Percentiles rank a stretch among this genome's conserved stretches.
These are phyloP conservation scores for Zhuqinia jingwanae DNA, from an alignment of 2,888 invertebrate genomes.

Conservation along the genomic window DNA sequence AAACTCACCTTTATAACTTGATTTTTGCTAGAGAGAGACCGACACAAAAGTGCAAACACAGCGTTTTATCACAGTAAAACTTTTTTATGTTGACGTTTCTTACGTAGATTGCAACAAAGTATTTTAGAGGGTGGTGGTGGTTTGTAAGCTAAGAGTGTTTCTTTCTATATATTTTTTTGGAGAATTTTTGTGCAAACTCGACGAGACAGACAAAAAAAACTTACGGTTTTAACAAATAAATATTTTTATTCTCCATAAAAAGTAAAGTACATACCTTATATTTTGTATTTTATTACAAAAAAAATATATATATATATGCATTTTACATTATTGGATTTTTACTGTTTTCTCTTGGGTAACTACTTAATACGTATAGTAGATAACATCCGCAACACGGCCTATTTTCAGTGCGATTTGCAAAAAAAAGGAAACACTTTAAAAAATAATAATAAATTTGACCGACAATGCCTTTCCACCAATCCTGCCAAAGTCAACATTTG, in stretches of 20 bases:
- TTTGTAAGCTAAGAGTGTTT: not conserved
- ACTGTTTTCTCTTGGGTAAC: not conserved
- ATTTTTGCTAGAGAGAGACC: conserved; percentile 13
- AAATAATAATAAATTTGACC: too few species aligned
- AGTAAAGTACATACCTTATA: not conserved
- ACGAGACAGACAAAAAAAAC: not conserved
- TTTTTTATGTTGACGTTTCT: not conserved
- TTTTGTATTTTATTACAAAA: not conserved
- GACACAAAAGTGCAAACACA: not conserved
- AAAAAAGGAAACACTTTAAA: too few species aligned
- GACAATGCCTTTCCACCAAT: too few species aligned
- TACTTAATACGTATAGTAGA: too few species aligned
- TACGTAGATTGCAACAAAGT: not conserved
- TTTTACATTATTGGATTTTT: conserved; percentile 3
- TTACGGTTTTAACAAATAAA: conserved; percentile 26
- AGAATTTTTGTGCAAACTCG: conserved; percentile 5
- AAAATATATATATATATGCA: not conserved
- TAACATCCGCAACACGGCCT: too few species aligned
- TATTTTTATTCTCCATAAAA: conserved; percentile 34
- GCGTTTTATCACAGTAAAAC: conserved; percentile 5
- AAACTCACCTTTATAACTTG: conserved; percentile 40
- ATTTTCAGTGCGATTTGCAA: too few species aligned
- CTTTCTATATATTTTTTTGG: not conserved
- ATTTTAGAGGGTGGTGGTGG: not conserved
- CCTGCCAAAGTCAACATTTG: not conserved